Evolutionary conservation across 2,113 vertebrate species (phyloP).

Genomic region (Eonycteris spelaea): DNA sequence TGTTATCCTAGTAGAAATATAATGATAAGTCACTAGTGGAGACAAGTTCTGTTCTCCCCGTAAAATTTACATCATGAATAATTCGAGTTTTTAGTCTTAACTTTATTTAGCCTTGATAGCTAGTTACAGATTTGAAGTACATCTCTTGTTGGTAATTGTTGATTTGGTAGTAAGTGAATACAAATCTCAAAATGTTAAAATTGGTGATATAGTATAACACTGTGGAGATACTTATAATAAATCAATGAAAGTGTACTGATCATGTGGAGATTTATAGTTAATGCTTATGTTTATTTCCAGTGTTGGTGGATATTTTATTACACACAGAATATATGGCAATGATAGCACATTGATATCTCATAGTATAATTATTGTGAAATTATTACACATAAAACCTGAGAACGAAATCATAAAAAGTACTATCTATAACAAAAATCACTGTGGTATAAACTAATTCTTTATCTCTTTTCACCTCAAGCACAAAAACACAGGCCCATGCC

Average conservation of each 20-base stretch:
- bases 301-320: neutral
- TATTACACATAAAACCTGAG: neutral
- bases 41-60: neutral
- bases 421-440: neutral
- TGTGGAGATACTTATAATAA: neutral
- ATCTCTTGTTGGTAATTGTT: constrained; percentile 52
- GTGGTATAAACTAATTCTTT: neutral
- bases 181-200: constrained; percentile 59
- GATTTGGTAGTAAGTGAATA: constrained; percentile 56
- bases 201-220: neutral
- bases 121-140: constrained; percentile 65
- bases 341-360: neutral
- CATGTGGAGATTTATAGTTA: neutral
- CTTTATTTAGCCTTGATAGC: constrained; percentile 70
- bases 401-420: neutral
- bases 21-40: neutral
- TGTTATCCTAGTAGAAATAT: neutral
- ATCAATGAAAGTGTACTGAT: neutral
- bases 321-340: neutral
- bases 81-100: constrained; percentile 10
- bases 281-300: neutral
- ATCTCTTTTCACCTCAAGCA: neutral
- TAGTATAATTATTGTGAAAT: neutral
- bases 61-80: constrained; percentile 28
- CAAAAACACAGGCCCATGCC: too few species aligned